Conservation (phyloP, 2,888 invertebrate species). For the Prosapia bicincta region DNA sequence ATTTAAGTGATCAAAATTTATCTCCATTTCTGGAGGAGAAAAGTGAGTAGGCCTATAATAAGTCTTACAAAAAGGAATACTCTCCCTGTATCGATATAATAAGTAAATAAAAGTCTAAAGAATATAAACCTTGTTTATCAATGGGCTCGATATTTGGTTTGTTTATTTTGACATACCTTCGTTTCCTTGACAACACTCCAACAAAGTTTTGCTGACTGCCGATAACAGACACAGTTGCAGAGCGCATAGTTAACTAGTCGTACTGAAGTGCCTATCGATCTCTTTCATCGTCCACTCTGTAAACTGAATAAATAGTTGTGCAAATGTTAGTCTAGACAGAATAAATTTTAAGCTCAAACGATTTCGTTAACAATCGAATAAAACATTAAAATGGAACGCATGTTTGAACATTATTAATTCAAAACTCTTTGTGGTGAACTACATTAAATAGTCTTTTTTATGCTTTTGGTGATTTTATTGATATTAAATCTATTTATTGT, state of each 20-base stretch:
- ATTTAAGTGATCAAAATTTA: too few species aligned
- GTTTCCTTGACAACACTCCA: conserved; percentile 22
- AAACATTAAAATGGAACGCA: too few species aligned
- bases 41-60: too few species aligned
- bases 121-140: too few species aligned
- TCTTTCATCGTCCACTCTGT: not conserved
- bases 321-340: not conserved
- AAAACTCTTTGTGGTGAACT: not conserved
- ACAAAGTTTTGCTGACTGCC: conserved; percentile 23
- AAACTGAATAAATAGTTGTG: not conserved
- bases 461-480: not conserved
- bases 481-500: not conserved
- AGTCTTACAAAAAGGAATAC: too few species aligned
- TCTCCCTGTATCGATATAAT: too few species aligned
- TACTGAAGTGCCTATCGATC: not conserved
- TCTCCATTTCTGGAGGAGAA: too few species aligned
- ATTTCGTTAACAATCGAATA: not conserved
- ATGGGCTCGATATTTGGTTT: too few species aligned
- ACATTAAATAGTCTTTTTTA: not conserved
- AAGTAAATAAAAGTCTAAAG: too few species aligned
- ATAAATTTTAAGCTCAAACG: not conserved
- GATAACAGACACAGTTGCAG: conserved; percentile 18
- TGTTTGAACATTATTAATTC: not conserved
- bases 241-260: conserved; percentile 12
- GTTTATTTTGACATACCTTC: conserved; percentile 9